Evolutionary conservation across 2,888 invertebrate genomes (phyloP), one percentile per base, ranked within the genome.

Genomic region (Meloe dianella): DNA sequence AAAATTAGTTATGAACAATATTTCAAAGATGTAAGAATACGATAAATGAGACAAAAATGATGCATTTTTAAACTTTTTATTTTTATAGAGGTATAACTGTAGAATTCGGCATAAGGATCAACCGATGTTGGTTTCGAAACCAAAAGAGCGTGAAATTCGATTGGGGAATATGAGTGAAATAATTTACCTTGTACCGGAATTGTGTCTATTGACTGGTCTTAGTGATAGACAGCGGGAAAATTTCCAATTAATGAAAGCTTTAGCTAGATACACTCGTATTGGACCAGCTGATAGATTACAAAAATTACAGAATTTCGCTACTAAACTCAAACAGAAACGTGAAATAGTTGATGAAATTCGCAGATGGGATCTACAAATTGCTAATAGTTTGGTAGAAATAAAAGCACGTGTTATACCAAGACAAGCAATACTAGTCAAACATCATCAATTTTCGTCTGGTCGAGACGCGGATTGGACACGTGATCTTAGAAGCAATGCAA

Each of bases 201-300:
- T 97, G 57, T 94, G 95, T 74, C 87, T 90, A 0, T 87, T 94
- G 77, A 97, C 97, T 0, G 97, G 96, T 0, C 81, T 95, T 0
- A 89, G 90, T 0, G 92, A 84, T 35, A 71, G 71, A 2, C 83
- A 84, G 69, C 69, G 88, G 8, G 79, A 81, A 20, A 87, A 90
- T 73, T 88, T 87, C 74, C 78, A 80, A 0, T 79, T 90, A 35
- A 93, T 93, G 93, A 86, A 85, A 61, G 89, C 91, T 0, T 84
- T 97, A 69, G 89, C 90, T 0, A 85, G 86, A 0, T 88, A 92
- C 77, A 96, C 96, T 0, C 88, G 94, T 57, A 87, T 97, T 0
- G 87, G 86, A 0, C 95, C 96, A 0, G 85, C 84, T 7, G 81
- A 82, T 1, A 85, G 95, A 1, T 90, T 93, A 6, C 80, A 87